Conservation (phyloP, 1,140 invertebrate species). For the Atta cephalotes region DNA sequence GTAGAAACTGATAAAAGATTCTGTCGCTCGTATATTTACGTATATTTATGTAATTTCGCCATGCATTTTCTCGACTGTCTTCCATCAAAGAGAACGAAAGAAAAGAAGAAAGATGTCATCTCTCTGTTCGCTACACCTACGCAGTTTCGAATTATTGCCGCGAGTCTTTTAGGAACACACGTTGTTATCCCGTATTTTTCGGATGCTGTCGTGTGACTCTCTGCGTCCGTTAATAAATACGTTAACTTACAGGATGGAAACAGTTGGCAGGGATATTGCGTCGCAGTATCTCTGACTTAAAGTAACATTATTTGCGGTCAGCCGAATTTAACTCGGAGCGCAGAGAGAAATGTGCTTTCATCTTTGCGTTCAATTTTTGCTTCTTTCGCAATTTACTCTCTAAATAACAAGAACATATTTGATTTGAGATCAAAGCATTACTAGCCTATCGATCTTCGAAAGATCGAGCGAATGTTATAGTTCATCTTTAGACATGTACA, state of each 20-base stretch:
- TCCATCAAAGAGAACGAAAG: background rate
- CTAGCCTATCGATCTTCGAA: background rate
- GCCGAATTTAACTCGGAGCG: conserved; percentile 26
- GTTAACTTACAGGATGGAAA: conserved; percentile 59
- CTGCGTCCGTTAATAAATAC: conserved; percentile 58
- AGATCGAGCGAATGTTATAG: background rate
- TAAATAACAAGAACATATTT: conserved; percentile 11
- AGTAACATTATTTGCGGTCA: conserved; percentile 32
- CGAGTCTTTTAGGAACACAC: conserved; percentile 14
- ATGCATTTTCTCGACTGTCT: background rate
- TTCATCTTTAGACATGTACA: conserved; percentile 57
- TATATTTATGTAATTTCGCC: background rate
- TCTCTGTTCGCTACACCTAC: background rate
- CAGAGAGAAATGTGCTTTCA: conserved; percentile 20
- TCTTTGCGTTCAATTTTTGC: background rate
- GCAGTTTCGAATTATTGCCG: conserved; percentile 5
- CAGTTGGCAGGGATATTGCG: background rate
- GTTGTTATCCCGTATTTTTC: conserved; percentile 56
- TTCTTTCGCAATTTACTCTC: conserved; percentile 15
- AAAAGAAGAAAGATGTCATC: background rate
- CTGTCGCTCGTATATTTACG: background rate
- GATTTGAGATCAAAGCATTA: conserved; percentile 25
- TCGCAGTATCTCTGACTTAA: conserved; percentile 28
- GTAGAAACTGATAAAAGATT: background rate
- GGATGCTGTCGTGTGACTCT: background rate